phyloP scores from a whole-genome alignment of 2,888 invertebrate species.

The Tetragonula carbonaria region DNA sequence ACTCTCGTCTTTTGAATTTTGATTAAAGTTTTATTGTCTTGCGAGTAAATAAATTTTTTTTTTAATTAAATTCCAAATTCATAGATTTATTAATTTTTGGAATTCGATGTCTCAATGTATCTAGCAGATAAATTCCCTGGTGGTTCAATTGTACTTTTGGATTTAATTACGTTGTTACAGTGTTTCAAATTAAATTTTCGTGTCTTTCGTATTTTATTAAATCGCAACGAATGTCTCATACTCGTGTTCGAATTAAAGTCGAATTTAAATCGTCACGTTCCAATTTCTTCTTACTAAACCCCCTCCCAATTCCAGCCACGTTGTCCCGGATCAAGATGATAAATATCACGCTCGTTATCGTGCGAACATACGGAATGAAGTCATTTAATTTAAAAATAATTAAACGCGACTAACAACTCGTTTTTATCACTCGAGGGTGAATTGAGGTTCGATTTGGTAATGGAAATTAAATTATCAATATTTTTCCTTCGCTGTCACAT shows the following conservation, averaged over 20 bases:
- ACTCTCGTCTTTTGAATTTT: too few relatives aligned
- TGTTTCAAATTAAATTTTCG: not conserved
- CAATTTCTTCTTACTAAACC: not conserved
- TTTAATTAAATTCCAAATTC: too few relatives aligned
- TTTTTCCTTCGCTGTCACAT: not conserved
- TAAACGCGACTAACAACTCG: not conserved
- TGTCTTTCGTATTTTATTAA: not conserved
- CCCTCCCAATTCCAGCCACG: not conserved
- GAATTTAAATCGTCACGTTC: too few relatives aligned
- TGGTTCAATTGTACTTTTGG: not conserved
- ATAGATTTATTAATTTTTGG: too few relatives aligned
- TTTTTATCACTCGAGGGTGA: not conserved
- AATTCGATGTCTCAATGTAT: too few relatives aligned
- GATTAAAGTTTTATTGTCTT: too few relatives aligned
- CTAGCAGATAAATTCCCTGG: accelerated
- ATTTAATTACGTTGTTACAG: not conserved
- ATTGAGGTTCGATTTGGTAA: not conserved
- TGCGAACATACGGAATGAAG: not conserved
- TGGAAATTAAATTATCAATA: not conserved
- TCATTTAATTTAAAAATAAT: not conserved
- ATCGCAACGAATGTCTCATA: too few relatives aligned
- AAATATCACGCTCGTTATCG: not conserved
- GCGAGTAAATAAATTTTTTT: too few relatives aligned
- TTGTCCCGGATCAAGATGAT: not conserved
- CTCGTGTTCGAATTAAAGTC: too few relatives aligned